Conservation (phyloP, 2,888 invertebrate species). For the Phalera bucephala region DNA sequence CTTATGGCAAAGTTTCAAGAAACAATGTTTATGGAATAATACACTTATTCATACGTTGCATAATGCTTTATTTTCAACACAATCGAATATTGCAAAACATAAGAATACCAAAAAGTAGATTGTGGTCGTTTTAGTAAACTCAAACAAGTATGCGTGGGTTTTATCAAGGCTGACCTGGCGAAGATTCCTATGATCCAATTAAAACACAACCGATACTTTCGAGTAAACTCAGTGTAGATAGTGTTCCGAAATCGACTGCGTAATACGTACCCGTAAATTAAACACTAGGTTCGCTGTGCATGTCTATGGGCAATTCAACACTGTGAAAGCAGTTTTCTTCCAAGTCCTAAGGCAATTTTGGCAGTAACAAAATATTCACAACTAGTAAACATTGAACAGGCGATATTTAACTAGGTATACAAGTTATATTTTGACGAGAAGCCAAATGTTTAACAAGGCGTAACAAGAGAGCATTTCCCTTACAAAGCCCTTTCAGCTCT, state of each 20-base stretch:
- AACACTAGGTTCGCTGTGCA: conserved; percentile 9
- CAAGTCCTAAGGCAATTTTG: too few species aligned
- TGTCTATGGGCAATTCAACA: too few species aligned
- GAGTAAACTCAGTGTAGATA: conserved; percentile 3
- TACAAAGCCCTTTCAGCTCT: conserved; percentile 65
- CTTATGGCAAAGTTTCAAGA: conserved; percentile 6
- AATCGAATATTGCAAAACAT: conserved; percentile 8
- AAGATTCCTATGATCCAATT: conserved; percentile 14
- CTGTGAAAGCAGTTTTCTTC: too few species aligned
- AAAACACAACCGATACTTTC: conserved; percentile 10
- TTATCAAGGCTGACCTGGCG: conserved; percentile 30
- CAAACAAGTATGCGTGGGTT: conserved; percentile 37
- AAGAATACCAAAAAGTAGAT: conserved; percentile 10
- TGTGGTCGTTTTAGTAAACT: conserved; percentile 27
- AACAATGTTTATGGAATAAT: not conserved
- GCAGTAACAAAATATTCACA: too few species aligned
- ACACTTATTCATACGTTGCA: not conserved
- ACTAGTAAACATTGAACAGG: too few species aligned
- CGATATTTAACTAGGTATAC: conserved; percentile 12
- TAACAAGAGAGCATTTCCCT: conserved; percentile 51
- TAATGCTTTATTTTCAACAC: not conserved
- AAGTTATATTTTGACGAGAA: conserved; percentile 19
- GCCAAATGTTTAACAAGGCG: conserved; percentile 57
- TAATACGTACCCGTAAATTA: conserved; percentile 12
- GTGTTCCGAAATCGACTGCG: conserved; percentile 3